A percentile compares a stretch with the other conserved stretches of the same genome.
Evolutionary conservation across 2,797 vertebrate genomes (phyloP).

Genomic region (Spea hammondii): DNA sequence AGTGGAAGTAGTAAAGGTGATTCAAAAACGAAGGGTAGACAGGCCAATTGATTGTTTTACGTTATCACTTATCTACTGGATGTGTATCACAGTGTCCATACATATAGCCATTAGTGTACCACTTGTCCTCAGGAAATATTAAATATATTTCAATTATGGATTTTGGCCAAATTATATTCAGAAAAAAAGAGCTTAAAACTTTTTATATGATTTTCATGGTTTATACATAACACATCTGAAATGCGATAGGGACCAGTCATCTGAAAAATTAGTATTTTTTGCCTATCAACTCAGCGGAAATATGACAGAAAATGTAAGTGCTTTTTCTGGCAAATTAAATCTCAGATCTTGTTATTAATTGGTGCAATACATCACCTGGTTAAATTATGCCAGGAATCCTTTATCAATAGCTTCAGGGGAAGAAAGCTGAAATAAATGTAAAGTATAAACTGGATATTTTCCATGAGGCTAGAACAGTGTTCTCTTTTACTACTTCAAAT

Average conservation of each 20-base stretch:
- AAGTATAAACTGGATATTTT: not conserved
- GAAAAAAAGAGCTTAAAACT: no score
- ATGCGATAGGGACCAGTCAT: conserved; percentile 40
- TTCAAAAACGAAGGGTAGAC: no score
- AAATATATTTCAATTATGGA: no score
- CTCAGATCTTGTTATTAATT: conserved; percentile 43
- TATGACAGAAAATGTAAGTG: conserved; percentile 41
- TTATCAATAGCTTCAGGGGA: conserved; percentile 39
- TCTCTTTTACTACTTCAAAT: not conserved
- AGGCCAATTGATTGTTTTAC: no score
- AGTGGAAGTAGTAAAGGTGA: no score
- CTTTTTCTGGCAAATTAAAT: conserved; percentile 48
- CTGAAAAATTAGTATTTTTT: conserved; percentile 46
- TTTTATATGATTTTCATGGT: conserved; percentile 23
- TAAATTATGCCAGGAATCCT: conserved; percentile 37
- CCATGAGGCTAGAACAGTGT: not conserved
- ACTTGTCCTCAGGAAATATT: no score
- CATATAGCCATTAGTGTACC: no score
- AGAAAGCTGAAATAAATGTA: not conserved
- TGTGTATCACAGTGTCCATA: no score
- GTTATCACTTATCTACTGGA: no score
- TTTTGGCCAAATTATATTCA: no score
- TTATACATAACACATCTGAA: conserved; percentile 30
- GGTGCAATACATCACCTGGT: conserved; percentile 42
- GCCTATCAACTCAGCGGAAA: conserved; percentile 34